These are phyloP conservation scores for Pachyuromys duprasi DNA, from an alignment of 2,797 vertebrate genomes.

Conservation along the genomic window DNA sequence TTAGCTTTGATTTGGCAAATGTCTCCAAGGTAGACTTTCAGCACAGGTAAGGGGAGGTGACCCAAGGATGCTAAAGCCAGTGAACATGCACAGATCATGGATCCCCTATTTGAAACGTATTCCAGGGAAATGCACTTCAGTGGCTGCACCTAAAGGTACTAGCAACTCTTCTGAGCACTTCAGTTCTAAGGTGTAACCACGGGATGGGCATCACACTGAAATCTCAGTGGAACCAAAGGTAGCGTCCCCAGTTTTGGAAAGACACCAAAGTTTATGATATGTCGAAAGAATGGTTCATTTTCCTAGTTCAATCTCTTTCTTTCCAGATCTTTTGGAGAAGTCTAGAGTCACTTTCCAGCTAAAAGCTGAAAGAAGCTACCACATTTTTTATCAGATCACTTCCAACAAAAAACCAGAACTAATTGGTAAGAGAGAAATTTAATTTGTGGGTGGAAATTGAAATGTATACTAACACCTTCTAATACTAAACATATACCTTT, in stretches of 20 bases:
- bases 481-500: not conserved
- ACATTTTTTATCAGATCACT: constrained; percentile 93
- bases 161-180: not conserved
- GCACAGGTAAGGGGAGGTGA: not conserved
- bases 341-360: constrained; percentile 93
- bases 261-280: not conserved
- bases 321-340: constrained; percentile 92
- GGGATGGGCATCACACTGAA: not conserved
- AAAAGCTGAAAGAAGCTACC: constrained; percentile 92
- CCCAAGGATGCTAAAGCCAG: not conserved
- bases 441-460: constrained; percentile 17
- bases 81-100: not conserved
- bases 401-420: constrained; percentile 90
- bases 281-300: not conserved
- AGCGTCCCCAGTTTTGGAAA: not conserved
- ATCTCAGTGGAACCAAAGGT: not conserved
- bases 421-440: constrained; percentile 85
- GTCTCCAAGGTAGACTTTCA: not conserved
- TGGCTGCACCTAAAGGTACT: not conserved
- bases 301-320: not conserved
- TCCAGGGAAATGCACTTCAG: not conserved
- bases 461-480: constrained; percentile 18
- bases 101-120: constrained; percentile 40
- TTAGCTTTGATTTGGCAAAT: not conserved
- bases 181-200: not conserved